Evolutionary conservation across 2,797 vertebrate genomes (phyloP), one percentile per base, ranked within the genome.

Genomic region (Acomys russatus): DNA sequence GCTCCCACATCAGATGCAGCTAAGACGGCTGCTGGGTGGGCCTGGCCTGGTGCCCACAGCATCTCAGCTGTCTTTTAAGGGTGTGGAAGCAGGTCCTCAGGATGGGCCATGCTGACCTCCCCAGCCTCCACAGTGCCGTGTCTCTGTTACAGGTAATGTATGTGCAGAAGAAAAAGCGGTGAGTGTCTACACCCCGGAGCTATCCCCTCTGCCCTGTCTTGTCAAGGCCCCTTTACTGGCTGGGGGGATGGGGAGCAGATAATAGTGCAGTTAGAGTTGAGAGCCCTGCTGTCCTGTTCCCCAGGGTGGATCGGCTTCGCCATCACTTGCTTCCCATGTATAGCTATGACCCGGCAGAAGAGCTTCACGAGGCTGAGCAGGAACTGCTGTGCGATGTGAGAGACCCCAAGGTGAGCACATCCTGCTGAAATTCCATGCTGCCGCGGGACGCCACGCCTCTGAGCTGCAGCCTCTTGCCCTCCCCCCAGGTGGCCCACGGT

Each of bases 291-390:
- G 5, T 61, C 8, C 44, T 6, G 22, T 56, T 71, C 68, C 56
- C 76, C 96, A 99, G 99, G 97, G 99, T 99, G 28, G 99, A 99
- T 98, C 98, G 99, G 78, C 99, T 99, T 38, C 99, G 99, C 22
- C 99, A 99, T 98, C 99, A 99, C 96, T 98, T 99, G 97, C 98
- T 99, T 64, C 99, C 99, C 25, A 99, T 99, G 97, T 99, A 99
- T 96, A 99, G 99, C 9, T 99, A 99, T 1, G 99, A 99, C 98
- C 99, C 99, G 0, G 99, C 99, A 0, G 99, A 99, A 97, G 99
- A 99, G 94, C 98, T 99, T 9, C 99, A 99, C 1, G 99, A 99
- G 96, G 99, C 99, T 0, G 99, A 99, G 92, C 99, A 99, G 96
- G 99, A 99, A 94, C 99, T 99, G 38, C 97, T 99, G 64, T 99